Evolutionary conservation across 2,888 invertebrate species (phyloP), one percentile per base, ranked within the genome.

Genomic region (Buathra laborator): DNA sequence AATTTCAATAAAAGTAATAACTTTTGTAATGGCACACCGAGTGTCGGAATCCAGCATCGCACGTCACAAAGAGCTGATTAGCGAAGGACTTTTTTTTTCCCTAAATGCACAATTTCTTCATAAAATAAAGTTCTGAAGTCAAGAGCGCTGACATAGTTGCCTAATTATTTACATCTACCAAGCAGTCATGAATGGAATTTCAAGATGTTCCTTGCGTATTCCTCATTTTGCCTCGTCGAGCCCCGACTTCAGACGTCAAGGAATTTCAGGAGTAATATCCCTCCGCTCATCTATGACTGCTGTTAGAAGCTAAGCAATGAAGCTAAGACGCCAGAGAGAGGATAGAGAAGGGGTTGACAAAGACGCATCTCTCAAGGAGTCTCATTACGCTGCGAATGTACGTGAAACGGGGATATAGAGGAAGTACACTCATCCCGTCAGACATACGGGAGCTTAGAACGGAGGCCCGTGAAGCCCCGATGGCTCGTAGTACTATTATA

Each of bases 361-460:
- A 86, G 87, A 84, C 79, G 84, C 81, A 86, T 78, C 81, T 77
- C 82, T 87, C 83, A 83, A 86, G 86, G 84, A 87, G 85, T 84
- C 86, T 87, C 87, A 87, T 87, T 87, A 87, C 85, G 72, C 56
- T 74, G 83, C 71, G 81, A 79, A 79, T 66, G 78, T 75, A 70
- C 74, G 68, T 12, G 59, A 68, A 62, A 78, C 85, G 24, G 66
- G 74, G 66, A 82, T 70, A 46, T 44, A 78, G 62, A 51, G 78
- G 78, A 70, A 78, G 82, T 79, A 82, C 81, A 82, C 77, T 81
- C 71, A 80, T 84, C 72, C 77, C 77, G 66, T 71, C 70, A 83
- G 75, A 83, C 59, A 74, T 29, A 75, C 59, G 75, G 53, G 19
- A 66, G 51, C 16, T 64, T 44, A 53, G 48, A 74, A 48, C 66